phyloP scores from a whole-genome alignment of 2,797 vertebrate genomes.

The Pitangus sulphuratus region DNA sequence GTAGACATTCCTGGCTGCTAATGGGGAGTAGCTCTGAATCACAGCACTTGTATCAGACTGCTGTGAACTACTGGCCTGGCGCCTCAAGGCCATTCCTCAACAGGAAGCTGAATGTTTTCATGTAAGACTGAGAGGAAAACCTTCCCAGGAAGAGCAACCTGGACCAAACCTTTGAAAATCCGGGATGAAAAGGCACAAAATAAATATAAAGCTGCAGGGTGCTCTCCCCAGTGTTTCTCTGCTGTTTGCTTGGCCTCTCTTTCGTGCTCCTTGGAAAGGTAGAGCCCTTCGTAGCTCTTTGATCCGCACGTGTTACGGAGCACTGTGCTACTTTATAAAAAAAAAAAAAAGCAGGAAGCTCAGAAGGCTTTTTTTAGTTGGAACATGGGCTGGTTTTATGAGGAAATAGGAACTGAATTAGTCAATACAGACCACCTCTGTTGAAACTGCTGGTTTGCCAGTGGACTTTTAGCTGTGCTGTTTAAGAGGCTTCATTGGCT shows the following conservation, averaged over 20 bases:
- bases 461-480: neutral
- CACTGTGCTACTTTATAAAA: neutral
- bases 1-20: slow-evolving; percentile 83
- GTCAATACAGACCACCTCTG: slow-evolving; percentile 26
- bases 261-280: slow-evolving; percentile 77
- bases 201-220: slow-evolving; percentile 85
- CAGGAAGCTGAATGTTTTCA: slow-evolving; percentile 88
- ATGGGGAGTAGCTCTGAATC: slow-evolving; percentile 85
- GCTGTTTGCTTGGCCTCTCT: slow-evolving; percentile 65
- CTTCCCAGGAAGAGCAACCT: slow-evolving; percentile 86
- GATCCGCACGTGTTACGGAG: slow-evolving; percentile 66
- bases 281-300: slow-evolving; percentile 72
- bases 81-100: slow-evolving; percentile 79
- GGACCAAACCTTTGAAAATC: slow-evolving; percentile 84
- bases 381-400: slow-evolving; percentile 28
- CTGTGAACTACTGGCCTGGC: slow-evolving; percentile 81
- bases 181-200: slow-evolving; percentile 83
- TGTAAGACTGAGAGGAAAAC: slow-evolving; percentile 83
- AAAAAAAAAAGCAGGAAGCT: slow-evolving; percentile 42
- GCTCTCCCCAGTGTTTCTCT: slow-evolving; percentile 57
- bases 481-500: slow-evolving; percentile 10
- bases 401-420: slow-evolving; percentile 44
- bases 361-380: slow-evolving; percentile 47
- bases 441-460: neutral
- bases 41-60: slow-evolving; percentile 79